Evolutionary conservation across 2,888 invertebrate species (phyloP).

Genomic region (Perdita meconis): DNA sequence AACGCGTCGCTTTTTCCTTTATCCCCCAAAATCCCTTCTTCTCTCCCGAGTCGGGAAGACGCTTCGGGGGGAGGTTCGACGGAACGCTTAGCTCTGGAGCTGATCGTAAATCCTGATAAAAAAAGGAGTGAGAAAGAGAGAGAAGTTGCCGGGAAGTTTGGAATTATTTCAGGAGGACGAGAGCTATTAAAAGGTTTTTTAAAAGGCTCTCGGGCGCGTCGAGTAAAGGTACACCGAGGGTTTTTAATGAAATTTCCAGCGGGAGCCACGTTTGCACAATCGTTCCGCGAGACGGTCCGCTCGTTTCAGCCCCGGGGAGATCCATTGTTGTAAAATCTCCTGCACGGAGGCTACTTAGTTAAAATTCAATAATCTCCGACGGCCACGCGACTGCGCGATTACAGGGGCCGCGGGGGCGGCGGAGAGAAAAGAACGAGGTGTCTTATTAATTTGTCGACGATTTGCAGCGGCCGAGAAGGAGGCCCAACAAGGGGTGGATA

Average conservation of each 20-base stretch:
- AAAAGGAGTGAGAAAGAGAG: too few species aligned
- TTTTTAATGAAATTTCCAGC: constrained; percentile 53
- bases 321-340: constrained; percentile 35
- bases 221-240: not conserved
- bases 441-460: constrained; percentile 47
- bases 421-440: constrained; percentile 1
- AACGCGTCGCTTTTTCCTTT: not conserved
- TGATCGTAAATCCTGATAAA: constrained; percentile 42
- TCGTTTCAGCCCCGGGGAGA: not conserved
- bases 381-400: constrained; percentile 14
- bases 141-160: too few species aligned
- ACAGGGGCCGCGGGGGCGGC: not conserved
- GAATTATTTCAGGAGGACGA: constrained; percentile 41
- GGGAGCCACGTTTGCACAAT: constrained; percentile 50
- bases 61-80: constrained; percentile 7
- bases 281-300: constrained; percentile 29
- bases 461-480: constrained; percentile 10
- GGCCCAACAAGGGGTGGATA: not conserved
- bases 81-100: constrained; percentile 30
- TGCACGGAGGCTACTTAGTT: constrained; percentile 27
- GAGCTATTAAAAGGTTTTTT: constrained; percentile 51
- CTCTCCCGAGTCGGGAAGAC: too few species aligned
- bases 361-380: constrained; percentile 39
- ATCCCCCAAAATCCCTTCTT: constrained; percentile 1
- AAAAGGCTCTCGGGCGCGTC: constrained; percentile 38